Evolutionary conservation across 1,140 invertebrate species (phyloP).

Genomic region (Drosophila chauvacae): DNA sequence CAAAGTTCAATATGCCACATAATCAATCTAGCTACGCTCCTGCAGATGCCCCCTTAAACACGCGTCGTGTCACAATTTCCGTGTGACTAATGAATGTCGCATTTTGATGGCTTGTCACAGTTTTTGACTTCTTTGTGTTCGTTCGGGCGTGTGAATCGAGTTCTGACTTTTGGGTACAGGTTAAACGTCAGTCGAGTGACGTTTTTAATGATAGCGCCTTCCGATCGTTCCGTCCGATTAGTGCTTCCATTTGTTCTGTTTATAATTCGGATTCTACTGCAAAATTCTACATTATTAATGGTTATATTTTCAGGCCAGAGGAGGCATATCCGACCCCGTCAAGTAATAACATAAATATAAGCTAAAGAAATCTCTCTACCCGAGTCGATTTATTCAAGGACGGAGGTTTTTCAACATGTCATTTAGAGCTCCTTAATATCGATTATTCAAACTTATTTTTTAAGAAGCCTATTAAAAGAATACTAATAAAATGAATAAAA

Average conservation of each 20-base stretch:
- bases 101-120: slow-evolving; percentile 66
- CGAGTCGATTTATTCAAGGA: background rate
- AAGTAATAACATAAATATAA: background rate
- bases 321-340: background rate
- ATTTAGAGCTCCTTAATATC: too few species aligned
- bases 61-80: slow-evolving; percentile 42
- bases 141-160: slow-evolving; percentile 63
- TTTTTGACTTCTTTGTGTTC: slow-evolving; percentile 17
- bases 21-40: slow-evolving; percentile 56
- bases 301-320: background rate
- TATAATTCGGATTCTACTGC: background rate
- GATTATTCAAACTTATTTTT: too few species aligned
- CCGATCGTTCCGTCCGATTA: slow-evolving; percentile 3
- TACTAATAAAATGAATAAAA: too few species aligned
- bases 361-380: background rate
- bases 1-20: slow-evolving; percentile 63
- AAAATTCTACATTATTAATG: background rate
- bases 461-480: too few species aligned
- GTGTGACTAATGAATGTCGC: slow-evolving; percentile 71
- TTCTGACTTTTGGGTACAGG: slow-evolving; percentile 5
- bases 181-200: slow-evolving; percentile 53
- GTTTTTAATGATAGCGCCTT: slow-evolving; percentile 68
- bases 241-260: background rate
- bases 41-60: slow-evolving; percentile 11
- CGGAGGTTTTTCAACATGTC: too few species aligned